Conservation (phyloP, 2,113 vertebrate genomes). For the Heterotis niloticus region DNA sequence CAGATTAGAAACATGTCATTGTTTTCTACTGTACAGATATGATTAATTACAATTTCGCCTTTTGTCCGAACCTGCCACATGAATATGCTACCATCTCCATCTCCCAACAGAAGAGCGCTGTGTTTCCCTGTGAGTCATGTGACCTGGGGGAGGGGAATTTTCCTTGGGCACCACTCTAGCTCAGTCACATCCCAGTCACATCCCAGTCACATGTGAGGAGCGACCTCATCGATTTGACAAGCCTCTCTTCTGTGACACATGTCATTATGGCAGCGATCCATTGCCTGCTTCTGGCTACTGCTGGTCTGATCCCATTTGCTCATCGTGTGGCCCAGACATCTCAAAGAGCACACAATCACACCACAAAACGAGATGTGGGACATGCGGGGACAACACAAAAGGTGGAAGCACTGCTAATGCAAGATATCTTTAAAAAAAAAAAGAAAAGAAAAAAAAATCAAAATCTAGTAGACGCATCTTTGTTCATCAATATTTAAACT, state of each 20-base stretch:
- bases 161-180: neutral
- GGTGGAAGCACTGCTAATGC: too few relatives aligned
- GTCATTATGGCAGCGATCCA: neutral
- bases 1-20: too few relatives aligned
- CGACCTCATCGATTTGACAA: slow-evolving; percentile 17
- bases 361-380: too few relatives aligned
- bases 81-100: too few relatives aligned
- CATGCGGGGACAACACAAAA: neutral
- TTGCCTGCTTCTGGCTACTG: neutral
- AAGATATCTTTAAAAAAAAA: too few relatives aligned
- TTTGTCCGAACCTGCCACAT: too few relatives aligned
- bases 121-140: neutral
- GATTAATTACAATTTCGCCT: too few relatives aligned
- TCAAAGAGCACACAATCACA: neutral
- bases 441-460: too few relatives aligned
- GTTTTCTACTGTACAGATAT: too few relatives aligned
- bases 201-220: neutral
- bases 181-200: neutral
- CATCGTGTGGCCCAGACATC: neutral
- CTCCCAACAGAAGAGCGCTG: neutral
- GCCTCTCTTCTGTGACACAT: slow-evolving; percentile 14
- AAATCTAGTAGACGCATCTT: too few relatives aligned
- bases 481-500: too few relatives aligned
- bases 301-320: neutral
- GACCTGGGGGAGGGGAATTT: neutral